Evolutionary conservation across 2,888 invertebrate species (phyloP), one percentile per base, ranked within the genome.

Genomic region (Rhingia rostrata): DNA sequence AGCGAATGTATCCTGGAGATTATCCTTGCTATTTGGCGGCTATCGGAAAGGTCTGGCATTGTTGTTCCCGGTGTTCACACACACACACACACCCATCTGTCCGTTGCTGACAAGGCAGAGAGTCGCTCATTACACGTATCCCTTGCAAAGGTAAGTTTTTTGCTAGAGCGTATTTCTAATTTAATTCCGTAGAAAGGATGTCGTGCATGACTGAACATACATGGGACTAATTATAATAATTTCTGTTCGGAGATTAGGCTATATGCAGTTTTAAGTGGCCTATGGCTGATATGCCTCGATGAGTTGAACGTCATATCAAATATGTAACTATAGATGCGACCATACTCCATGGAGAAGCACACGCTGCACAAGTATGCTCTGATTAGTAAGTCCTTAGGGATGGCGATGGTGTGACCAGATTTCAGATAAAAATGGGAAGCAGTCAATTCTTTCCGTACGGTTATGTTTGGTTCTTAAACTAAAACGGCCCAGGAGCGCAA

Each of bases 111-210:
- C 35, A 35, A 33, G 9, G 30, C 49, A 47, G 30, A 58, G 7
- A 69, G 22, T 22, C 22, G 22, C 63, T 82, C 70, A 70, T 70
- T 81, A 75, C 39, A 58, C 58, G 67, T 69, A 22, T 22, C 22
- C 22, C 47, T 70, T 41, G 41, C 9, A 41, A 41, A 66, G 63
- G 69, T 84, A 37, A 69, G 41, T 74, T 84, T 70, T 69, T 81
- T 70, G 64, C 56, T 39, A n/a, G 41, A 79, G 74, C 60, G 80
- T 70, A 47, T 70, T 84, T 80, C 80, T 80, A 85, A 85, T 81
- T 81, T 85, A 81, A 85, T 85, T 81, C 81, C 61, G 81, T 63
- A 75, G 77, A 85, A 81, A 85, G 85, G 85, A 85, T 81, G 80
- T 77, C 37, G 67, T 85, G 85, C 85, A 75, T 85, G 85, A 80